These are phyloP conservation scores for Campoletis sonorensis DNA, from an alignment of 1,140 invertebrate species.

Conservation along the genomic window DNA sequence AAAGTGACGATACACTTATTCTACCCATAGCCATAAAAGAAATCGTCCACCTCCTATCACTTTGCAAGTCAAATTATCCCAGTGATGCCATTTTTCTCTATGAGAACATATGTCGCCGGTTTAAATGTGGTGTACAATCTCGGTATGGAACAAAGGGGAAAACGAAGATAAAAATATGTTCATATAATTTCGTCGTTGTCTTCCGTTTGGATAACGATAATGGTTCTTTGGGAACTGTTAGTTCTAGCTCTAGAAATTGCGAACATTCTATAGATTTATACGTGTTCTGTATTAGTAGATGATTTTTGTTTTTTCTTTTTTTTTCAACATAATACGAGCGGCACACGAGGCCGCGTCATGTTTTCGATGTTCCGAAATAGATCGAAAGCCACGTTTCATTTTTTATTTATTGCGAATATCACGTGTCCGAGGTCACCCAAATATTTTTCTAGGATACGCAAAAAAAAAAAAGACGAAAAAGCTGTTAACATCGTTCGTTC, in stretches of 20 bases:
- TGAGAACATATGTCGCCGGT: background rate
- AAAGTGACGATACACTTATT: background rate
- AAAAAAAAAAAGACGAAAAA: background rate
- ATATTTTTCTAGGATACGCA: background rate
- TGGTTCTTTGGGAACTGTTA: conserved; percentile 9
- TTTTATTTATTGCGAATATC: conserved; percentile 26
- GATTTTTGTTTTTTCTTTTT: too few relatives aligned
- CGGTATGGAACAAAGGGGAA: background rate
- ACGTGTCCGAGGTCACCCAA: conserved; percentile 1
- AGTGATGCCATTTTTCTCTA: background rate
- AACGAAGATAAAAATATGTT: background rate
- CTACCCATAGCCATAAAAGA: background rate
- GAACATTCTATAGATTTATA: background rate
- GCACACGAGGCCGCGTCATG: too few relatives aligned
- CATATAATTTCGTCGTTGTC: conserved; percentile 21
- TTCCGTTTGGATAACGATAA: conserved; percentile 30
- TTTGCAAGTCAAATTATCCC: background rate
- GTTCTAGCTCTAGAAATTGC: background rate
- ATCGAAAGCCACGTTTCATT: background rate
- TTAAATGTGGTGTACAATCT: background rate
- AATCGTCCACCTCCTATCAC: background rate
- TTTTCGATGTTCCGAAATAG: background rate
- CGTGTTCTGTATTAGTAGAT: background rate
- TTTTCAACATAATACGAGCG: too few relatives aligned
- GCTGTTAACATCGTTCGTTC: background rate